A percentile compares a stretch with the other conserved stretches of the same genome.
These are phyloP conservation scores for Nymphalis c-album DNA, from an alignment of 2,888 invertebrate species.

Conservation along the genomic window DNA sequence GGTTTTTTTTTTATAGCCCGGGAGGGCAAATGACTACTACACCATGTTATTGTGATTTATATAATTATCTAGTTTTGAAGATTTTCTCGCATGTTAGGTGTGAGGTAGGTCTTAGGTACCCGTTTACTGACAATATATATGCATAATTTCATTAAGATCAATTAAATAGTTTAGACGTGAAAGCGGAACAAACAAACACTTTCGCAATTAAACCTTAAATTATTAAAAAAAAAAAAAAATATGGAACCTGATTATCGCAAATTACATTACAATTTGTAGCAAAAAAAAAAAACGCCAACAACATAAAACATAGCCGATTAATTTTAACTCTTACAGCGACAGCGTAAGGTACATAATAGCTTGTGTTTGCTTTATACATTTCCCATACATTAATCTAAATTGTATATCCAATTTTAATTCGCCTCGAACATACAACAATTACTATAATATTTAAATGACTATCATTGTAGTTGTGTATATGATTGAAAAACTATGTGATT, in stretches of 20 bases:
- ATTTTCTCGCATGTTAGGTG: too few species aligned
- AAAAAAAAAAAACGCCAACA: conserved; percentile 1
- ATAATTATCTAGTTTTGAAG: too few species aligned
- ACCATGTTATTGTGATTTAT: too few species aligned
- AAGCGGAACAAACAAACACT: too few species aligned
- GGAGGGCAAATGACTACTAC: too few species aligned
- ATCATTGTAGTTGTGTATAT: background rate
- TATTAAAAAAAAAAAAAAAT: too few species aligned
- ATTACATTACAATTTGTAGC: background rate
- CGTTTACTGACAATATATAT: too few species aligned
- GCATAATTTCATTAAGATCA: too few species aligned
- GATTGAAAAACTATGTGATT: conserved; percentile 5
- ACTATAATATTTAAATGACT: background rate
- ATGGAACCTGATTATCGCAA: background rate
- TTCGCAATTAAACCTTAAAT: too few species aligned
- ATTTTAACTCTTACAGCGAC: conserved; percentile 8
- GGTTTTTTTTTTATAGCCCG: too few species aligned
- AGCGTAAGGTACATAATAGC: conserved; percentile 29
- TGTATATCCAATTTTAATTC: background rate
- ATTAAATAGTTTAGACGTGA: too few species aligned
- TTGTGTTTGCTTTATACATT: conserved; percentile 12
- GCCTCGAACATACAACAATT: background rate
- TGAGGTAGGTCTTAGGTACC: too few species aligned
- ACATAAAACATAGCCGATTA: conserved; percentile 3
- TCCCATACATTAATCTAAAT: background rate